These are phyloP conservation scores for Caranx ignobilis DNA, from an alignment of 2,113 vertebrate species.

Conservation along the genomic window DNA sequence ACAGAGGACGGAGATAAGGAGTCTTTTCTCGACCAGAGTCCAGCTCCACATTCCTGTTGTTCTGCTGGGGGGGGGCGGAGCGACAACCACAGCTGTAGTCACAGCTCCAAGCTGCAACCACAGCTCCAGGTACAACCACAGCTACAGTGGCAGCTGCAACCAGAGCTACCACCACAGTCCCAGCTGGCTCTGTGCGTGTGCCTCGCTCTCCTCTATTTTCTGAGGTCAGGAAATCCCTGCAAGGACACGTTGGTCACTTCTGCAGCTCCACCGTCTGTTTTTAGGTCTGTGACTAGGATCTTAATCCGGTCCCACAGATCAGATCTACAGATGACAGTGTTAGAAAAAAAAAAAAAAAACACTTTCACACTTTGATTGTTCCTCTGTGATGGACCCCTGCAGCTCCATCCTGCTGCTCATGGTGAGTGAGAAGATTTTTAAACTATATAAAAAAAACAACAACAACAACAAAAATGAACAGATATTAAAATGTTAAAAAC, in stretches of 20 bases:
- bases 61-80: slow-evolving; percentile 31
- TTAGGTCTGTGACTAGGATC: background rate
- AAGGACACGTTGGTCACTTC: slow-evolving; percentile 6
- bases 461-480: background rate
- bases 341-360: background rate
- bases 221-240: slow-evolving; percentile 22
- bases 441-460: too few relatives aligned
- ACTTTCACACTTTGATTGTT: slow-evolving; percentile 4
- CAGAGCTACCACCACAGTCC: background rate
- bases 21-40: slow-evolving; percentile 29
- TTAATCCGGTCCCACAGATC: background rate
- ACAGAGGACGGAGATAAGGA: slow-evolving; percentile 46
- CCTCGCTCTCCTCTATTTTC: background rate
- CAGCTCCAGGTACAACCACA: too few relatives aligned
- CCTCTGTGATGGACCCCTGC: background rate
- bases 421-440: background rate
- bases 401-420: background rate
- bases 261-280: background rate
- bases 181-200: slow-evolving; percentile 23
- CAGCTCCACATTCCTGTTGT: slow-evolving; percentile 61
- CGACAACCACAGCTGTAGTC: too few relatives aligned
- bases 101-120: too few relatives aligned
- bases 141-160: too few relatives aligned
- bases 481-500: background rate
- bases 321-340: background rate